Conservation (phyloP, 1,140 invertebrate genomes). For the Drosophila ambigua region DNA sequence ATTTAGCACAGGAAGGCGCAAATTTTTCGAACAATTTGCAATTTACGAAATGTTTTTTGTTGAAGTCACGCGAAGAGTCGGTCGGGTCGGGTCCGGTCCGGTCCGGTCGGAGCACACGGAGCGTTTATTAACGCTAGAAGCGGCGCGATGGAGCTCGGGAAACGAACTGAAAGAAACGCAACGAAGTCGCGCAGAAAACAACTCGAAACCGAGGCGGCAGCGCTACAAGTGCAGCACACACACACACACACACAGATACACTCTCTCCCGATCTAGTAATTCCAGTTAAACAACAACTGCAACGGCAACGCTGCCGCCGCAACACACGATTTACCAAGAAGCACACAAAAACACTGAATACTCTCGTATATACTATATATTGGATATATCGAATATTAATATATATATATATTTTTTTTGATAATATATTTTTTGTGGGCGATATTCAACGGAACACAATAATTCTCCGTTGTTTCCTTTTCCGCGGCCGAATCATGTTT, state of each 20-base stretch:
- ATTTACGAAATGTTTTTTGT: slow-evolving; percentile 40
- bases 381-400: no score
- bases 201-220: slow-evolving; percentile 59
- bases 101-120: slow-evolving; percentile 36
- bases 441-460: slow-evolving; percentile 12
- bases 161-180: slow-evolving; percentile 71
- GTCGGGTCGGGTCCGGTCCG: neutral
- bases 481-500: slow-evolving; percentile 38
- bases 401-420: no score
- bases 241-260: slow-evolving; percentile 24
- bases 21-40: no score
- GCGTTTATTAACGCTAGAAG: slow-evolving; percentile 46
- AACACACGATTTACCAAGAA: slow-evolving; percentile 30
- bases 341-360: no score
- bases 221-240: slow-evolving; percentile 72
- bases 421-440: no score
- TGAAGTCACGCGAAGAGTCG: slow-evolving; percentile 33
- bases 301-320: no score
- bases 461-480: neutral
- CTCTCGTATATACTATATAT: no score
- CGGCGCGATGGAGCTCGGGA: slow-evolving; percentile 62
- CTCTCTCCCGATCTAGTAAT: slow-evolving; percentile 65
- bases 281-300: slow-evolving; percentile 47
- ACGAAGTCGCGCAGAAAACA: slow-evolving; percentile 67
- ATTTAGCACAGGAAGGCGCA: slow-evolving; percentile 9